These are phyloP conservation scores for Penaeus chinensis DNA, from an alignment of 1,140 invertebrate species.

Conservation along the genomic window DNA sequence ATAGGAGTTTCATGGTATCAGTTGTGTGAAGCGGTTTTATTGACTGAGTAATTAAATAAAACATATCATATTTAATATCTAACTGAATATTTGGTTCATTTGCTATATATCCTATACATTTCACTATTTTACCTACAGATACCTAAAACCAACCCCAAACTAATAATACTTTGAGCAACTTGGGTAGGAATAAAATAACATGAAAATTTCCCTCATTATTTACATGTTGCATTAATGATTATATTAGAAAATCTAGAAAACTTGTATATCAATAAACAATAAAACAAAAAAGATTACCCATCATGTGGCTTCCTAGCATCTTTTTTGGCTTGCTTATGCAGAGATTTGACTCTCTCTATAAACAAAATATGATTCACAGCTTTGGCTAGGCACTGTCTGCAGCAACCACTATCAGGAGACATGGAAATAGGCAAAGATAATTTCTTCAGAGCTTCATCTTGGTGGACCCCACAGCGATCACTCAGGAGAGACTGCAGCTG, in stretches of 20 bases:
- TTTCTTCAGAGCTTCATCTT: conserved; percentile 35
- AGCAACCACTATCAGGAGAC: conserved; percentile 38
- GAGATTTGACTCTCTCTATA: conserved; percentile 51
- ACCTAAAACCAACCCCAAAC: too few relatives aligned
- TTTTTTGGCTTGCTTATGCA: conserved; percentile 59
- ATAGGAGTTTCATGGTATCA: too few relatives aligned
- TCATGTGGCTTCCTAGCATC: conserved; percentile 46
- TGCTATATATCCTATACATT: too few relatives aligned
- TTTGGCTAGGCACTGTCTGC: conserved; percentile 51
- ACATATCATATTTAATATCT: too few relatives aligned
- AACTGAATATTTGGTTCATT: too few relatives aligned
- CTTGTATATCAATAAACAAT: neutral
- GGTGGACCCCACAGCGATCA: conserved; percentile 55
- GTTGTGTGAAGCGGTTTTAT: too few relatives aligned
- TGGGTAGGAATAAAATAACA: too few relatives aligned
- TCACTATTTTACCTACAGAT: too few relatives aligned
- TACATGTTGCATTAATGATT: too few relatives aligned
- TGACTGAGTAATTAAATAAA: too few relatives aligned
- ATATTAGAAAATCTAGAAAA: neutral
- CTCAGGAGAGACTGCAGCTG: conserved; percentile 44
- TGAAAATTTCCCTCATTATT: too few relatives aligned
- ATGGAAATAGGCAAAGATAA: conserved; percentile 35
- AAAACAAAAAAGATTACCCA: conserved; percentile 42
- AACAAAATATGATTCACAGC: conserved; percentile 59
- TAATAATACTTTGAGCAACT: too few relatives aligned